Base-by-base conservation (phyloP, 2,888 invertebrate genomes). In the Chymomyza procnemis region DNA sequence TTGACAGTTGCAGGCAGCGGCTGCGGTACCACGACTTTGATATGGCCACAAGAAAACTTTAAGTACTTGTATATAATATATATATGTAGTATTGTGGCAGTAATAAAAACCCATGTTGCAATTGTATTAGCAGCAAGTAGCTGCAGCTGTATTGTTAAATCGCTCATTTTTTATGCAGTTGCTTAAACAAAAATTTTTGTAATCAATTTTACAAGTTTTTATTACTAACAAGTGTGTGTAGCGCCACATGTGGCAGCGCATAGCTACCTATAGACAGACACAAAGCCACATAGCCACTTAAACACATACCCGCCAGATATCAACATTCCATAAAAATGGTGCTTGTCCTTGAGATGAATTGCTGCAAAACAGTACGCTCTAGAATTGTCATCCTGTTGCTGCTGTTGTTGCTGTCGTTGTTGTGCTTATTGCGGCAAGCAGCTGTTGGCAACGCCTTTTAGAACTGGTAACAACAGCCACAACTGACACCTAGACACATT, bases 401-500 rank as follows among this genome's bases (percentile, higher is more conserved):
- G 16, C 62, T 58, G 18, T 48, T 34, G 50, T 30, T 34, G 16
- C 62, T 58, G 18, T 57, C 50, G 48, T 55, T 19, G 61, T 50
- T 54, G 5, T 59, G 14, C 46, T 60, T 41, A 54, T 52, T 59
- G 61, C 16, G 48, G 61, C 56, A 22, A 12, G 16, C 19, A 52
- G 47, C 67, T 63, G 41, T 59, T 52, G 54, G 60, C 60, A 52
- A 56, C 18, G 16, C 19, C 46, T 46, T n/a, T 47, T 4, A 46
- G 54, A 18, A 18, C 34, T 41, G 19, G 50, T 41, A 30, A 21
- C 61, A 21, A 41, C 18, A 54, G 46, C 16, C 16, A 50, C 73
- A 64, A 62, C 76, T 87, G 86, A 83, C 83, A 83, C 83, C 88
- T 87, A 80, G 87, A 85, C 86, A 85, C 84, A 83, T 87, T 87